A percentile compares a stretch with the other conserved stretches of the same genome.
Evolutionary conservation across 1,140 invertebrate species (phyloP).

Genomic region (Neuroterus valhalla): DNA sequence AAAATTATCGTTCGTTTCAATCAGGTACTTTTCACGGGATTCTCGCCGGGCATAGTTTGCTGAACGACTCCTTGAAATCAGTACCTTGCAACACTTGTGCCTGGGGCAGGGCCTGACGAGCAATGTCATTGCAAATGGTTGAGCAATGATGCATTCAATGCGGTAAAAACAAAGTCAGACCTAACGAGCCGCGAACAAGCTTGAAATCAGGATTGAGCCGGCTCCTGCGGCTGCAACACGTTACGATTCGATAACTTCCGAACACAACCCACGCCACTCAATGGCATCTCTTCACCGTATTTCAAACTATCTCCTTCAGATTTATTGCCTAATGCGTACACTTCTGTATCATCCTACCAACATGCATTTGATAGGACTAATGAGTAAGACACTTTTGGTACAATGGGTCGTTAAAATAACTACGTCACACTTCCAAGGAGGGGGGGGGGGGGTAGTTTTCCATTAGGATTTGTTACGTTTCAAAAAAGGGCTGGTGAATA

Average conservation of each 20-base stretch:
- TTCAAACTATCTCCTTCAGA: conserved; percentile 46
- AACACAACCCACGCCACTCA: conserved; percentile 54
- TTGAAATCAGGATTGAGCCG: conserved; percentile 59
- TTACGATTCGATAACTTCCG: conserved; percentile 55
- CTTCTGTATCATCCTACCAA: neutral
- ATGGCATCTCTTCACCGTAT: conserved; percentile 48
- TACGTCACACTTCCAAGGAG: too few species aligned
- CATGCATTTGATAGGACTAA: neutral
- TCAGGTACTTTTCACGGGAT: neutral
- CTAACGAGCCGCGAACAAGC: conserved; percentile 63
- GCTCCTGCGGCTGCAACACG: conserved; percentile 49
- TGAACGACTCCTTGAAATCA: conserved; percentile 28
- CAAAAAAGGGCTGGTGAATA: too few species aligned
- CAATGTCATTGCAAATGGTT: conserved; percentile 58
- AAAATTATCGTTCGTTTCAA: neutral
- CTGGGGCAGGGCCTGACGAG: conserved; percentile 48
- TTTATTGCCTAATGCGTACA: neutral
- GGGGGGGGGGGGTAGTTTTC: too few species aligned
- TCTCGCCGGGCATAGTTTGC: neutral
- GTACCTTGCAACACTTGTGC: conserved; percentile 37
- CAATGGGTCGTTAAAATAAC: too few species aligned
- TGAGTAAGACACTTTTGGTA: neutral
- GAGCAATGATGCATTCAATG: conserved; percentile 63
- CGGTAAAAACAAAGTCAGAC: conserved; percentile 57
- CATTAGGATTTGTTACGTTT: too few species aligned